These are phyloP conservation scores for Leptopilina myrica DNA, from an alignment of 2,888 invertebrate species.

Conservation along the genomic window DNA sequence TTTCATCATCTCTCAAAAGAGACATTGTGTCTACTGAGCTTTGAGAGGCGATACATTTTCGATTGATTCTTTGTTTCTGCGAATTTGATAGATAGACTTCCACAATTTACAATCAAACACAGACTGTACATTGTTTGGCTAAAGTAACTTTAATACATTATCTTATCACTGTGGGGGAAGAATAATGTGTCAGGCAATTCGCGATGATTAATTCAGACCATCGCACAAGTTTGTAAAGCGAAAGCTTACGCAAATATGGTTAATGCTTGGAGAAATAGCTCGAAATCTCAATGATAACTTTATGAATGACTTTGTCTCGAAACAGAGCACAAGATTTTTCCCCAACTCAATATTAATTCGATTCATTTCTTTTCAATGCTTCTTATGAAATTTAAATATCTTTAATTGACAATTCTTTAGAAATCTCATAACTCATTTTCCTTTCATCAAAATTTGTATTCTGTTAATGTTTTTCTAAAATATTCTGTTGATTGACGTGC, in stretches of 20 bases:
- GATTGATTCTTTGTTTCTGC: constrained; percentile 24
- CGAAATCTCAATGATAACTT: constrained; percentile 17
- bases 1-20: not conserved
- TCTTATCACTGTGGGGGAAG: constrained; percentile 6
- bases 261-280: constrained; percentile 10
- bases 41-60: not conserved
- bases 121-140: constrained; percentile 10
- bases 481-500: no score
- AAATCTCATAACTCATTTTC: no score
- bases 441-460: no score
- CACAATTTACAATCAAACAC: constrained; percentile 14
- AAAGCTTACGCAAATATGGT: constrained; percentile 1
- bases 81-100: constrained; percentile 16
- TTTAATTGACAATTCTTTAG: no score
- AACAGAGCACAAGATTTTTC: constrained; percentile 9
- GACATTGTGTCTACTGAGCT: not conserved
- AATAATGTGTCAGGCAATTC: constrained; percentile 15
- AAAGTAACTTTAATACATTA: constrained; percentile 24
- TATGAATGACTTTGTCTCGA: constrained; percentile 30
- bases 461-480: no score
- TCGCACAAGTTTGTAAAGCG: not conserved
- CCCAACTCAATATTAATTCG: no score
- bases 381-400: no score
- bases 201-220: constrained; percentile 5
- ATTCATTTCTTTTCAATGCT: no score